These are phyloP conservation scores for Gyrodactylus salaris DNA, from an alignment of 1,140 invertebrate genomes.

Conservation along the genomic window DNA sequence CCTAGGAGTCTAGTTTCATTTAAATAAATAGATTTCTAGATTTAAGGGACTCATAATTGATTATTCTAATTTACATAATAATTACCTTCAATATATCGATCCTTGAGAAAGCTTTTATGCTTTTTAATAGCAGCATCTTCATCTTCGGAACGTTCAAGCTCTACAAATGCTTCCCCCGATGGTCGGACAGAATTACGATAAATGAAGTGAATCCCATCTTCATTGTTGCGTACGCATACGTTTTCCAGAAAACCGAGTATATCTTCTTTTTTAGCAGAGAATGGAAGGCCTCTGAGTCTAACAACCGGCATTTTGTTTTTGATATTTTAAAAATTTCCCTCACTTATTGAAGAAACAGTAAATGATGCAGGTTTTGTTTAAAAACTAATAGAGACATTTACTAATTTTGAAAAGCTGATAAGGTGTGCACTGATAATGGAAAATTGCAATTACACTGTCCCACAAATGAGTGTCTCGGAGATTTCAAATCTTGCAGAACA, in stretches of 20 bases:
- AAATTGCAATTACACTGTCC: neutral
- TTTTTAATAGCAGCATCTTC: neutral
- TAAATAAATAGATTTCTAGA: too few species aligned
- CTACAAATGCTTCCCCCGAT: neutral
- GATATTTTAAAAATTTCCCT: neutral
- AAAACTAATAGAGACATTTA: neutral
- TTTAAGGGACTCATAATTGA: too few species aligned
- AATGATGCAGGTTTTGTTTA: neutral
- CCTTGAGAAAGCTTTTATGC: neutral
- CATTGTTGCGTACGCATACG: neutral
- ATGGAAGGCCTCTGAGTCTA: neutral
- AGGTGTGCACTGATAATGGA: neutral
- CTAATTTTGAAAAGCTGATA: neutral
- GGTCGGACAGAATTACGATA: neutral
- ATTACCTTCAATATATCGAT: neutral
- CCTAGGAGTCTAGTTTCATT: too few species aligned
- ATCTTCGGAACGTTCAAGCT: neutral
- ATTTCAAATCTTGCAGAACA: slow-evolving; percentile 3
- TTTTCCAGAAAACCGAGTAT: neutral
- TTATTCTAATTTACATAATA: neutral
- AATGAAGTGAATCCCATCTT: neutral
- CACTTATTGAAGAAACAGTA: neutral
- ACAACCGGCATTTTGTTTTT: neutral
- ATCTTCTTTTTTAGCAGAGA: neutral
- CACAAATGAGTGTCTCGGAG: neutral